Conservation (phyloP, 92 coral and sea anemone genomes). For the Porites lobata region DNA sequence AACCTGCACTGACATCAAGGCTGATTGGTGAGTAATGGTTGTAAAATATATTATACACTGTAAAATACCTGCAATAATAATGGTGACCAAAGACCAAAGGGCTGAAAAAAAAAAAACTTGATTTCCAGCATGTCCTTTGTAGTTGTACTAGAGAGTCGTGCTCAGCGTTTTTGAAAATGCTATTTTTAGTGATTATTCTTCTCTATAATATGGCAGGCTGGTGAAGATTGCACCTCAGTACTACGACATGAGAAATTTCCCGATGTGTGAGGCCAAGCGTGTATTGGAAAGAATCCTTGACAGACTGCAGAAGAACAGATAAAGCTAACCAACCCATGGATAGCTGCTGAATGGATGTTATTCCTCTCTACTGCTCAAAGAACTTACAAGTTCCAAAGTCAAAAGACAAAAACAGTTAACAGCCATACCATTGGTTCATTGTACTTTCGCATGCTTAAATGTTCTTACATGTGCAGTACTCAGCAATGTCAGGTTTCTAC, state of each 20-base stretch:
- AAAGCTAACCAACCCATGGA: neutral
- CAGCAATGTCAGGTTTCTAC: too few relatives aligned
- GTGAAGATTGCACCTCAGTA: constrained; percentile 95
- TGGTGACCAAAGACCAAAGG: too few relatives aligned
- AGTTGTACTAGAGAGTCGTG: too few relatives aligned
- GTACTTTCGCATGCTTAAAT: too few relatives aligned
- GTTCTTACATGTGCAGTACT: too few relatives aligned
- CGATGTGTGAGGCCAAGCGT: constrained; percentile 98
- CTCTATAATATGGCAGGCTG: constrained; percentile 62
- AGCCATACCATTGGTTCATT: neutral
- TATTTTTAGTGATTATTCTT: too few relatives aligned
- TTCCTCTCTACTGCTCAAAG: neutral
- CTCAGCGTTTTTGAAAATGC: too few relatives aligned
- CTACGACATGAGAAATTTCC: constrained; percentile 99
- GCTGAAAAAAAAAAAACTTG: too few relatives aligned
- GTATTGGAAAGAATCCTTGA: constrained; percentile 95
- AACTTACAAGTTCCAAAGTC: too few relatives aligned
- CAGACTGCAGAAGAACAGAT: constrained; percentile 68
- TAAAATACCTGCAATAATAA: too few relatives aligned
- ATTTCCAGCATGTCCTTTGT: too few relatives aligned
- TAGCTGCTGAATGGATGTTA: neutral
- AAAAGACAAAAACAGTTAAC: neutral
- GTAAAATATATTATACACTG: neutral
- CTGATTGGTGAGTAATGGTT: constrained; percentile 86
- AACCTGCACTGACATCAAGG: constrained; percentile 96